Conservation (phyloP, 2,888 invertebrate species). For the Microplitis manilae region DNA sequence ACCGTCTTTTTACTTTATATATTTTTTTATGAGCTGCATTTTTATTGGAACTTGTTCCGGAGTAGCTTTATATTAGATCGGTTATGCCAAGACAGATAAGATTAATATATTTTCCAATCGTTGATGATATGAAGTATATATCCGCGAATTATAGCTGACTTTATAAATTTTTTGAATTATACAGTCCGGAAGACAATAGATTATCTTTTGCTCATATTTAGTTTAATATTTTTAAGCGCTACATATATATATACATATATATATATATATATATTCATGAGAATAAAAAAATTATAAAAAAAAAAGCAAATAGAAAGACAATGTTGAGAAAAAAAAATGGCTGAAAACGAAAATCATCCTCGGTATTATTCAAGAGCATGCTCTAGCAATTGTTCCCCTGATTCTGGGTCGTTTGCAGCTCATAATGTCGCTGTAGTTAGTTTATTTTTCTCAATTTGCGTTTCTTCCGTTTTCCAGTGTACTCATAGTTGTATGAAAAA, state of each 20-base stretch:
- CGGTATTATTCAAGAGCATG: slow-evolving; percentile 37
- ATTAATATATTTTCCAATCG: not conserved
- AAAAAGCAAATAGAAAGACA: not conserved
- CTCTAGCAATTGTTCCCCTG: slow-evolving; percentile 30
- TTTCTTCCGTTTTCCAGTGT: slow-evolving; percentile 12
- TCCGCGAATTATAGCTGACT: not conserved
- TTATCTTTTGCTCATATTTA: not conserved
- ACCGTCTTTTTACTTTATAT: slow-evolving; percentile 4
- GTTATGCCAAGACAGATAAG: not conserved
- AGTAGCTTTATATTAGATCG: not conserved
- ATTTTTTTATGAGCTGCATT: not conserved
- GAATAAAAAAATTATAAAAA: slow-evolving; percentile 11
- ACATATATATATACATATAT: not conserved
- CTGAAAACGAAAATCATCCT: slow-evolving; percentile 34
- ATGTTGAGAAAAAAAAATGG: slow-evolving; percentile 10
- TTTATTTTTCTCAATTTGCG: slow-evolving; percentile 10
- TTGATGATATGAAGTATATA: not conserved
- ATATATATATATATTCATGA: not conserved
- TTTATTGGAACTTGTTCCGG: not conserved
- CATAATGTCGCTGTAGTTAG: slow-evolving; percentile 34
- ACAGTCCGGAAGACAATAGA: not conserved
- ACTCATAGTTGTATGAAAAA: not conserved
- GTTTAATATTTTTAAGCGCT: not conserved
- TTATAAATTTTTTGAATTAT: not conserved
- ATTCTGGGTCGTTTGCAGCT: slow-evolving; percentile 40